Evolutionary conservation across 2,113 vertebrate species (phyloP), one percentile per base, ranked within the genome.

Genomic region (Sturnira hondurensis): DNA sequence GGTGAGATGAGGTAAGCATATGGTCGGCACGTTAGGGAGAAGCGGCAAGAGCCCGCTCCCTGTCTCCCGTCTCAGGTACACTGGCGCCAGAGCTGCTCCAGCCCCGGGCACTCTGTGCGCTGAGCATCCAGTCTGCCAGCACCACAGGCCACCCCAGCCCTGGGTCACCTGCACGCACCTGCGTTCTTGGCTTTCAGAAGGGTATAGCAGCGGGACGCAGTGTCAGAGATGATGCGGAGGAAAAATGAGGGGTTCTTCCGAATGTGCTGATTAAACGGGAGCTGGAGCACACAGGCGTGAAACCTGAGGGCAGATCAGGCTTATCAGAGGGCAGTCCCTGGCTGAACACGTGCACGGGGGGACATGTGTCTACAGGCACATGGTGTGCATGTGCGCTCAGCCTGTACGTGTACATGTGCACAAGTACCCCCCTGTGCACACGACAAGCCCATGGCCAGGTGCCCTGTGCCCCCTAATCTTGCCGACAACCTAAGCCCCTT

Each of bases 251-350:
- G 99, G 96, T 99, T 99, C 85, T 98, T 99, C 68, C 97, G 97
- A 54, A 99, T 98, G 0, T 83, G 97, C 98, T 99, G 99, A 33
- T 98, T 98, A 93, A 99, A 99, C 0, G 99, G 99, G 68, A 99
- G 98, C 94, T 99, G 99, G 86, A 98, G 98, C 95, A 98, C 99
- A 93, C 99, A 99, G 1, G 99, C 99, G 4, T 99, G 99, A 93
- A 99, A 99, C 98, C 99, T 99, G 86, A 50, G 80, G 15, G 43
- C 41, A 19, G 1, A n/a, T 1, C 0, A 2, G 9, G 10, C 0
- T 5, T 0, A 0, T 83, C 16, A 58, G 8, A 61, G 61, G 31
- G 22, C 1, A 0, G 28, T 2, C 10, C 5, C 12, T 2, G 43
- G n/a, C 9, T 24, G 50, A 56, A 80, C 1, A 0, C 1, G 31